Evolutionary conservation across 2,113 vertebrate genomes (phyloP).

Genomic region (Sakesphorus luctuosus): DNA sequence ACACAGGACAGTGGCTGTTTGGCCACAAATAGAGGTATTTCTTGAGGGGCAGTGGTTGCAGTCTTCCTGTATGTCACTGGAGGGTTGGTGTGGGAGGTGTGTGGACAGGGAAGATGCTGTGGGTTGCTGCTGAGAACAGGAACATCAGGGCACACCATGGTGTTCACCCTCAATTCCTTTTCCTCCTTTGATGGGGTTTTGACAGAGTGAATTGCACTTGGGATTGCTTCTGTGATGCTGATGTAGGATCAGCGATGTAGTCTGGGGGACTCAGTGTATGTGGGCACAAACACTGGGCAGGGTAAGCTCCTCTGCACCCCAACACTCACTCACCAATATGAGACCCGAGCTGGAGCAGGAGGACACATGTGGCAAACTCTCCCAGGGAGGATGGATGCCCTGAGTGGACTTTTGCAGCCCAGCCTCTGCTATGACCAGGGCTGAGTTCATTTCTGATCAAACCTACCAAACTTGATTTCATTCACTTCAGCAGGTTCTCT

Average conservation of each 20-base stretch:
- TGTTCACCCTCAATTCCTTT: not conserved
- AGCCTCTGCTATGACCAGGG: not conserved
- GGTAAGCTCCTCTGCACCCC: fast-evolving
- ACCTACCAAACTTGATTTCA: not conserved
- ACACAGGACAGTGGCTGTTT: conserved; percentile 21
- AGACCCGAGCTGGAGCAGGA: fast-evolving
- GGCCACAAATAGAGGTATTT: conserved; percentile 72
- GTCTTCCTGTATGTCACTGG: not conserved
- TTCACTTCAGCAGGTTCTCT: not conserved
- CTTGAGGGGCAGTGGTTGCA: conserved; percentile 8
- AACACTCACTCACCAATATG: fast-evolving
- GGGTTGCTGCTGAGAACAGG: not conserved
- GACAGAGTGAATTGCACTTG: too few species aligned
- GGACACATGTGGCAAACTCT: fast-evolving
- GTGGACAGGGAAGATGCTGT: not conserved
- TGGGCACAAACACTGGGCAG: fast-evolving
- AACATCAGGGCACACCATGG: not conserved
- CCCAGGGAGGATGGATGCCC: not conserved
- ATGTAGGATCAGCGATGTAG: not conserved
- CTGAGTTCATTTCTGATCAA: not conserved
- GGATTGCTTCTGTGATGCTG: not conserved
- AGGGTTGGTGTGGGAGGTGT: not conserved
- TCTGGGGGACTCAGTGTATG: fast-evolving
- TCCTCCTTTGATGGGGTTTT: not conserved
- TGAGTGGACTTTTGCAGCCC: not conserved